Evolutionary conservation across 2,797 vertebrate species (phyloP).

Genomic region (Aotus griseimembra): DNA sequence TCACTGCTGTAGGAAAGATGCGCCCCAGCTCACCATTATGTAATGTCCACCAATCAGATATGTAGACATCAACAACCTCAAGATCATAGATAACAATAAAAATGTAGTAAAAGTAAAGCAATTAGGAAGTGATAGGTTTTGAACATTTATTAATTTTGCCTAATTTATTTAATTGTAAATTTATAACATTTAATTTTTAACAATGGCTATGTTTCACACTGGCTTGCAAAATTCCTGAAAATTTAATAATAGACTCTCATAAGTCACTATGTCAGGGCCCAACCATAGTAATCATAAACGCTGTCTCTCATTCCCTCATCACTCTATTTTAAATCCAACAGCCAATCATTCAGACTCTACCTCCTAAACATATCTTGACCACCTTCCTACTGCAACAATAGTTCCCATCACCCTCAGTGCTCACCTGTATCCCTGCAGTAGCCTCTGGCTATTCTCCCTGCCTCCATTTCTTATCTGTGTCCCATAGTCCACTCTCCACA

Average conservation of each 20-base stretch:
- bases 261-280: not conserved
- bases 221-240: not conserved
- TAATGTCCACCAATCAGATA: not conserved
- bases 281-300: not conserved
- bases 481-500: not conserved
- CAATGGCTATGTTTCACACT: not conserved
- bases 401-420: not conserved
- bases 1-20: not conserved
- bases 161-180: not conserved
- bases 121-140: not conserved
- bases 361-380: not conserved
- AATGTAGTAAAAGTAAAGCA: not conserved
- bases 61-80: not conserved
- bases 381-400: not conserved
- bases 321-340: not conserved
- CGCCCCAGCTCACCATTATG: fast-evolving
- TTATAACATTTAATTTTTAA: not conserved
- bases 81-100: not conserved
- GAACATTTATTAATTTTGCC: not conserved
- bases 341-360: not conserved
- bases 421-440: not conserved
- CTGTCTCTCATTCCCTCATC: not conserved
- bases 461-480: not conserved
- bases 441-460: not conserved
- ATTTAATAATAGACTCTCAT: not conserved